Percentiles rank a stretch among this genome's conserved stretches.
Conservation (phyloP, 2,113 vertebrate species). For the Willisornis vidua region DNA sequence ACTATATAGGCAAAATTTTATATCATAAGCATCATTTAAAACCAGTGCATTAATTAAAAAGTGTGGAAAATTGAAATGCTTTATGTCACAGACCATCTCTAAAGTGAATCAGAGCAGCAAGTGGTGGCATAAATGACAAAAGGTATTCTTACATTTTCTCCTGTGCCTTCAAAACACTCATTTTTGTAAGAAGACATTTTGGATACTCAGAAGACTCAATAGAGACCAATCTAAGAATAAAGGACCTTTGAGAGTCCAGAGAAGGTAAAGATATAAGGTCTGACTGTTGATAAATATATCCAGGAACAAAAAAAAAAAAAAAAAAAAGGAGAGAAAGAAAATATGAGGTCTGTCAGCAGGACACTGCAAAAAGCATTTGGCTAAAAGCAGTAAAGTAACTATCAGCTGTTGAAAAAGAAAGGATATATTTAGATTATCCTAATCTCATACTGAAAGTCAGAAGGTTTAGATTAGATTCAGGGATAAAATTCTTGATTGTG, state of each 20-base stretch:
- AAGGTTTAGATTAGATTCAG: background rate
- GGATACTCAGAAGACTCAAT: background rate
- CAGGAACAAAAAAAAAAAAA: background rate
- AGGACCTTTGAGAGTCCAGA: background rate
- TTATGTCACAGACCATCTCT: background rate
- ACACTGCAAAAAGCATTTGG: background rate
- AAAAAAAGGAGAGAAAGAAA: background rate
- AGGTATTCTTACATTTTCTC: background rate
- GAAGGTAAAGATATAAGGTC: background rate
- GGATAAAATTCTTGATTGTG: background rate
- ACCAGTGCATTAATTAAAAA: background rate
- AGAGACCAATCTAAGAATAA: background rate
- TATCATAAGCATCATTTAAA: background rate
- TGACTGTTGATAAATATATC: background rate
- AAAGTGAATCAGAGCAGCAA: background rate
- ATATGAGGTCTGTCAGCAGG: background rate
- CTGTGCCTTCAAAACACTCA: background rate
- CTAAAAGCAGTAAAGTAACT: background rate
- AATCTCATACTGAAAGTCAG: background rate
- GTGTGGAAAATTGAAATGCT: background rate
- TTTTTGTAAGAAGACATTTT: background rate
- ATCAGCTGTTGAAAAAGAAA: background rate
- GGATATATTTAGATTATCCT: background rate
- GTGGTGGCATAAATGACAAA: rapidly evolving
- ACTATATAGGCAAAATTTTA: background rate